Evolutionary conservation across 2,888 invertebrate genomes (phyloP).

Genomic region (Acrobasis repandana): DNA sequence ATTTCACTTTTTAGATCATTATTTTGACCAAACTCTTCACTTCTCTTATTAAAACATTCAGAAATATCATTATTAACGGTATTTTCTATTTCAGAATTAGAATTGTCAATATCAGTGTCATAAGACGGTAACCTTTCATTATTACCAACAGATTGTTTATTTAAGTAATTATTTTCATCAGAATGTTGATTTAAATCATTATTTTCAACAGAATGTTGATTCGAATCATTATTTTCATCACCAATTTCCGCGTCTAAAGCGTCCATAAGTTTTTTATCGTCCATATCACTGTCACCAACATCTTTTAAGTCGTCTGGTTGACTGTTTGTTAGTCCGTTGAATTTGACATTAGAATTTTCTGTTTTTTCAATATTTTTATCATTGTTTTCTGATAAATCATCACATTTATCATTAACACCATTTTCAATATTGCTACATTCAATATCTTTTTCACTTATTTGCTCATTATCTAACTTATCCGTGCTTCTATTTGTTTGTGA

Average conservation of each 20-base stretch:
- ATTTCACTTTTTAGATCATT: background rate
- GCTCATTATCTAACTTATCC: background rate
- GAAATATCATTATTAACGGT: conserved; percentile 14
- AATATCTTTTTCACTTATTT: background rate
- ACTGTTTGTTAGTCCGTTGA: background rate
- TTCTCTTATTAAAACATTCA: background rate
- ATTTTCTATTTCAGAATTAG: background rate
- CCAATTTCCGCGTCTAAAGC: conserved; percentile 10
- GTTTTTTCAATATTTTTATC: background rate
- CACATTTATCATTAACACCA: background rate
- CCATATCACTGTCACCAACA: background rate
- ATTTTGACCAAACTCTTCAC: background rate
- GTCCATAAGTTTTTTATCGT: conserved; percentile 17
- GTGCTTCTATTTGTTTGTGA: background rate
- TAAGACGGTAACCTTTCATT: background rate
- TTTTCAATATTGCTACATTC: background rate
- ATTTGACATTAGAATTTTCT: background rate
- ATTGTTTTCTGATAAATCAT: conserved; percentile 4
- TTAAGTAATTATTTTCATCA: background rate
- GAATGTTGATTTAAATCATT: background rate
- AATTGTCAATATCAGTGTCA: background rate
- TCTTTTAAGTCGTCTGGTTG: background rate
- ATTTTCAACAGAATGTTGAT: conserved; percentile 19
- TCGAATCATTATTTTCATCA: conserved; percentile 20
- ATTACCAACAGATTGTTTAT: background rate